These are phyloP conservation scores for Metalampra italica DNA, from an alignment of 2,888 invertebrate species.

Conservation along the genomic window DNA sequence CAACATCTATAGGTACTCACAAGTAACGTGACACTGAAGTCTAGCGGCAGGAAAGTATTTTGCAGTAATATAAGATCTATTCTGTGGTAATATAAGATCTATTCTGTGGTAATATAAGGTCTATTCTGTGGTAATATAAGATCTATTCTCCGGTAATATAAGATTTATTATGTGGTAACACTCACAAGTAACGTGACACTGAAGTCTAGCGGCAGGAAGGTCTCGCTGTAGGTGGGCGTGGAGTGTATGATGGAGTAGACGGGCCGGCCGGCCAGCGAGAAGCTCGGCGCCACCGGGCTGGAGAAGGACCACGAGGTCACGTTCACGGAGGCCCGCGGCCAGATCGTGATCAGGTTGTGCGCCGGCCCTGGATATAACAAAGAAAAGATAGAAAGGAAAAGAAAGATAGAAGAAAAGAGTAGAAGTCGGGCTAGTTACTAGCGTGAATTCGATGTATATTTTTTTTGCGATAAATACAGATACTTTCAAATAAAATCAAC, in stretches of 20 bases:
- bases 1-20: no score
- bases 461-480: no score
- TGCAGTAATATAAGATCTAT: no score
- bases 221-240: conserved; percentile 33
- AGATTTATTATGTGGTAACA: conserved; percentile 16
- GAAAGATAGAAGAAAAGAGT: no score
- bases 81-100: no score
- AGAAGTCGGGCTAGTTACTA: no score
- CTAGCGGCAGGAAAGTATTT: conserved; percentile 18
- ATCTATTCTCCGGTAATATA: no score
- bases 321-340: conserved; percentile 30
- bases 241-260: conserved; percentile 48
- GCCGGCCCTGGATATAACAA: conserved; percentile 34
- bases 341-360: conserved; percentile 51
- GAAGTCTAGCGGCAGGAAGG: conserved; percentile 25
- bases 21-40: conserved; percentile 27
- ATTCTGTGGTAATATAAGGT: no score
- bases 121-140: no score
- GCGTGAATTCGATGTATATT: no score
- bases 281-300: conserved; percentile 13
- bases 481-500: no score
- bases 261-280: conserved; percentile 28
- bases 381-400: not conserved
- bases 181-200: conserved; percentile 39
- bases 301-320: conserved; percentile 42